A percentile compares a stretch with the other conserved stretches of the same genome.
phyloP scores from a whole-genome alignment of 2,113 vertebrate genomes.

The Pelvicachromis taeniatus region DNA sequence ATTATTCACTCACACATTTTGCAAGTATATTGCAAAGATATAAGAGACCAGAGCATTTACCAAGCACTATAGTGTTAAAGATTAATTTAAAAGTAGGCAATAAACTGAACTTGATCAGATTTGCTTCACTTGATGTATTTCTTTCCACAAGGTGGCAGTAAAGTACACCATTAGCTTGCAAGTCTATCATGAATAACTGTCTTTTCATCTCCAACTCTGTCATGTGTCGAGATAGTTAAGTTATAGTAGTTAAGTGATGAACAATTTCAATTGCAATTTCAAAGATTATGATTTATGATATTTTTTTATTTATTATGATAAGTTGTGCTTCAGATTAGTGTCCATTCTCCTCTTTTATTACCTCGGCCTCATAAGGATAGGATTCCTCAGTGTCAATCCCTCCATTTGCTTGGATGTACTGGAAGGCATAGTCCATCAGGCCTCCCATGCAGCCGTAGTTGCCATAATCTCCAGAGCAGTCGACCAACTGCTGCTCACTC shows the following conservation, averaged over 20 bases:
- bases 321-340: not conserved
- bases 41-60: not conserved
- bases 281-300: fast-evolving
- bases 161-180: not conserved
- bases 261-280: fast-evolving
- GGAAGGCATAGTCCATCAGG: conserved; percentile 69
- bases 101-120: fast-evolving
- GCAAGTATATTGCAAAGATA: fast-evolving
- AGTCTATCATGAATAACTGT: not conserved
- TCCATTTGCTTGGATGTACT: conserved; percentile 60
- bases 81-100: fast-evolving
- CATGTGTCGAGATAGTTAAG: not conserved
- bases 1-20: not conserved
- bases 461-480: conserved; percentile 70
- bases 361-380: conserved; percentile 73
- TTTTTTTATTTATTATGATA: too few species aligned
- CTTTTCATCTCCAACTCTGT: not conserved
- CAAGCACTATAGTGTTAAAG: fast-evolving
- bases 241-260: fast-evolving
- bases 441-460: conserved; percentile 71
- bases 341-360: conserved; percentile 24
- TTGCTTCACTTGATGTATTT: not conserved
- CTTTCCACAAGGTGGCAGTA: not conserved
- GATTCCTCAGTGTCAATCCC: conserved; percentile 75
- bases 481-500: conserved; percentile 80